Evolutionary conservation across 2,113 vertebrate genomes (phyloP), one percentile per base, ranked within the genome.

Genomic region (Oreochromis niloticus): DNA sequence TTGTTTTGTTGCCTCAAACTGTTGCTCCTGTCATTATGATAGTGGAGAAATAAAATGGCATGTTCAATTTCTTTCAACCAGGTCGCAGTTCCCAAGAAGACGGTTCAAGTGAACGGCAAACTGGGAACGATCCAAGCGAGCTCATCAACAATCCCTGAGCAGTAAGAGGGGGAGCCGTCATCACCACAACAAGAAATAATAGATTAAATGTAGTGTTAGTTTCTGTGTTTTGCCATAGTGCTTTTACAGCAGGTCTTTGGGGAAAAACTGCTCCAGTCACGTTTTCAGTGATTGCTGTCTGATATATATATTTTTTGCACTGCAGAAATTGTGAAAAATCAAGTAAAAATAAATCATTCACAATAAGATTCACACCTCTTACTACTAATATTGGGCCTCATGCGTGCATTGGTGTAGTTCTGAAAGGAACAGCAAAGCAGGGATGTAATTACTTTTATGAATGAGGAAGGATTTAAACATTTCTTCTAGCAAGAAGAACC

Each of bases 31-130:
- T 81, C 55, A 63, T 66, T 68, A 36, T 55, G 48, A 57, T 54
- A 68, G 32, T 73, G 34, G n/a, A 80, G 56, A 79, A 55, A 73
- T 80, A 90, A 88, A 50, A 82, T 90, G 32, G 88, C 46, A 36
- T 86, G 81, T 89, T 87, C 41, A 88, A 59, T 93, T 82, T 90
- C 61, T 66, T 84, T 85, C 61, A 43, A 82, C 87, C 84, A 97
- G 97, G 95, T 97, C 3, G 85, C 95, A 19, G 89, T 80, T 36
- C 92, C 95, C 81, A 89, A 78, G 80, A 97, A 96, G 89, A 97
- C 96, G 1, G 41, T 96, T 73, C 88, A 96, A 89, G 96, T 97
- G 84, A 97, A 97, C 10, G 96, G 96, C 61, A 95, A 95, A 68
- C 93, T 96, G 88, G 95, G 97, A 85, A 97, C 87, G 19, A 95